Conservation (phyloP, 2,797 vertebrate species). For the Diplodus puntazzo region DNA sequence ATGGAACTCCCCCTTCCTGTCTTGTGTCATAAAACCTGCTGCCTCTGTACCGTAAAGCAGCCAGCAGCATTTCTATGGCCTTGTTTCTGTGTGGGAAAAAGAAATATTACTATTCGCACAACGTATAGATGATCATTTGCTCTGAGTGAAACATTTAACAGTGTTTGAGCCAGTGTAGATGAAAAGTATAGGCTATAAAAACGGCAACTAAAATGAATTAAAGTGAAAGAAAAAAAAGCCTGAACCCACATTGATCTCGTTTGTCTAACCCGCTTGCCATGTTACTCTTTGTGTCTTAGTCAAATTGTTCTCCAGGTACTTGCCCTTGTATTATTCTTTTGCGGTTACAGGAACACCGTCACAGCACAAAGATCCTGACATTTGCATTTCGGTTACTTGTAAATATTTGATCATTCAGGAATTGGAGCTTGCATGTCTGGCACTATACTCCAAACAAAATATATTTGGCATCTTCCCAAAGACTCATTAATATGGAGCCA, state of each 20-base stretch:
- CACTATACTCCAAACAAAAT: constrained; percentile 51
- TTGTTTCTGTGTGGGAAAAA: neutral
- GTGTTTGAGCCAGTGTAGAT: constrained; percentile 1
- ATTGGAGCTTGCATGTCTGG: constrained; percentile 51
- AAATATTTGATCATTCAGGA: constrained; percentile 72
- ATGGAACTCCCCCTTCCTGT: constrained; percentile 9
- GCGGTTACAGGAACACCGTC: constrained; percentile 40
- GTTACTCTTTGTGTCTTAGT: constrained; percentile 42
- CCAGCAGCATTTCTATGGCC: neutral
- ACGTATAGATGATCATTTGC: constrained; percentile 10
- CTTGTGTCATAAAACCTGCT: constrained; percentile 21
- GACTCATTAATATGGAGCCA: constrained; percentile 23
- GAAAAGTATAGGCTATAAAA: constrained; percentile 6
- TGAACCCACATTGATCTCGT: constrained; percentile 14
- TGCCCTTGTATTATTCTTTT: constrained; percentile 22
- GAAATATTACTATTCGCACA: neutral
- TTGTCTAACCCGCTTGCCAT: constrained; percentile 26
- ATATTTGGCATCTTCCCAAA: constrained; percentile 56
- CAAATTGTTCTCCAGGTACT: constrained; percentile 17
- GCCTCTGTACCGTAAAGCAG: constrained; percentile 1
- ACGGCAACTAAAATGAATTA: constrained; percentile 24
- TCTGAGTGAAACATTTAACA: constrained; percentile 27
- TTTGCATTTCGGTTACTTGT: constrained; percentile 59
- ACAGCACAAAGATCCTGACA: constrained; percentile 50
- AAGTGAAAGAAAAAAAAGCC: neutral